Conservation (phyloP, 2,113 vertebrate species). For the Ceuthmochares aereus region DNA sequence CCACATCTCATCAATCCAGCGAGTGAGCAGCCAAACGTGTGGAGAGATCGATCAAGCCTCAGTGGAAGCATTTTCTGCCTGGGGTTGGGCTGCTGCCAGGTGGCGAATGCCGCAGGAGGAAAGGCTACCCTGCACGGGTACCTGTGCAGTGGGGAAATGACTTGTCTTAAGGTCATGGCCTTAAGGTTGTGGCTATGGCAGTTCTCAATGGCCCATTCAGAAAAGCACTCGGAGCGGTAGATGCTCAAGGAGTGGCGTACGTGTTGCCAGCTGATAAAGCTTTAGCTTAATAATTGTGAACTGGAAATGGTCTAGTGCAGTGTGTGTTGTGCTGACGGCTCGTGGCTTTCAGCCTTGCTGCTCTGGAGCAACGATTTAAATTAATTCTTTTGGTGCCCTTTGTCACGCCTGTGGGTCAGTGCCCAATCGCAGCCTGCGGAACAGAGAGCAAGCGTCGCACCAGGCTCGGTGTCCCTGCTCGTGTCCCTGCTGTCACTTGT, state of each 20-base stretch:
- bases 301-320: not conserved
- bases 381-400: not conserved
- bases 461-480: accelerated
- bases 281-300: not conserved
- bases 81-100: not conserved
- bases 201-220: not conserved
- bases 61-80: accelerated
- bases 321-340: not conserved
- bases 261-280: too few relatives aligned
- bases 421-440: not conserved
- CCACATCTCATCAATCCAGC: accelerated
- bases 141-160: accelerated
- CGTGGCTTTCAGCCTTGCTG: not conserved
- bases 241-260: too few relatives aligned
- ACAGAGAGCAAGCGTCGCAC: not conserved
- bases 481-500: not conserved
- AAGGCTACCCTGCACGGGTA: accelerated
- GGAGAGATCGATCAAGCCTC: accelerated
- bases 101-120: accelerated
- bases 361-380: accelerated
- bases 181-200: accelerated
- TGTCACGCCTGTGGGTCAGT: not conserved
- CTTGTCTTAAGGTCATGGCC: accelerated
- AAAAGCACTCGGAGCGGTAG: not conserved
- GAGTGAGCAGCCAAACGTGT: accelerated